These are phyloP conservation scores for Grantiella picta DNA, from an alignment of 2,113 vertebrate species.

Conservation along the genomic window DNA sequence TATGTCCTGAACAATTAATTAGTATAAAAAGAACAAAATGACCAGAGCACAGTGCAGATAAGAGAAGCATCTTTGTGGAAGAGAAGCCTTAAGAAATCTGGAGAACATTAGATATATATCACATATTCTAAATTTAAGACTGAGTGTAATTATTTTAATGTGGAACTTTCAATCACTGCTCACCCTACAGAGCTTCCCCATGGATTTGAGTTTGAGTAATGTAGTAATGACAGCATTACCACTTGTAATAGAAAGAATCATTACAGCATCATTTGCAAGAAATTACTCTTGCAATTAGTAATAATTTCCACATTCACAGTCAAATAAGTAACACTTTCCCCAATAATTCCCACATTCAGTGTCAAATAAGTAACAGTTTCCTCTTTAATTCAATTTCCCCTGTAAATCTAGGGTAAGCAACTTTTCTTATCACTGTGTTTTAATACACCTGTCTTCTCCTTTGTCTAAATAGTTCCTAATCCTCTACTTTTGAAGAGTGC, in stretches of 20 bases:
- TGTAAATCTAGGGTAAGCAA: not conserved
- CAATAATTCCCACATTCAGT: constrained; percentile 39
- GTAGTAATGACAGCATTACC: constrained; percentile 47
- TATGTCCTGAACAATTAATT: not conserved
- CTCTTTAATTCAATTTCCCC: constrained; percentile 27
- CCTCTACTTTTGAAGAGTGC: not conserved
- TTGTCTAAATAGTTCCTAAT: not conserved
- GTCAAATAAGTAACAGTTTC: constrained; percentile 44
- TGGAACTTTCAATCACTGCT: constrained; percentile 50
- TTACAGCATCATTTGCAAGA: constrained; percentile 60
- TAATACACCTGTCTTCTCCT: not conserved
- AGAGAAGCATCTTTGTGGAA: not conserved
- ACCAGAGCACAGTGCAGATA: not conserved
- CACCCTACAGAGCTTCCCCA: constrained; percentile 41
- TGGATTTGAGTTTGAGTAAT: constrained; percentile 47
- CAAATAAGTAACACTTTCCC: constrained; percentile 44
- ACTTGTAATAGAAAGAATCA: constrained; percentile 53
- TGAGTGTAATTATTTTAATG: constrained; percentile 50
- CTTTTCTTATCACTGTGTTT: not conserved
- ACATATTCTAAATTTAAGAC: constrained; percentile 40
- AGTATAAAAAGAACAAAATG: not conserved
- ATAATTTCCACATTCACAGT: constrained; percentile 49
- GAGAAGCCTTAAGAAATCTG: not conserved
- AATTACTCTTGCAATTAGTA: constrained; percentile 66
- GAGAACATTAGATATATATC: not conserved